Base-by-base conservation (phyloP, 2,113 vertebrate genomes). In the Diglossa brunneiventris region DNA sequence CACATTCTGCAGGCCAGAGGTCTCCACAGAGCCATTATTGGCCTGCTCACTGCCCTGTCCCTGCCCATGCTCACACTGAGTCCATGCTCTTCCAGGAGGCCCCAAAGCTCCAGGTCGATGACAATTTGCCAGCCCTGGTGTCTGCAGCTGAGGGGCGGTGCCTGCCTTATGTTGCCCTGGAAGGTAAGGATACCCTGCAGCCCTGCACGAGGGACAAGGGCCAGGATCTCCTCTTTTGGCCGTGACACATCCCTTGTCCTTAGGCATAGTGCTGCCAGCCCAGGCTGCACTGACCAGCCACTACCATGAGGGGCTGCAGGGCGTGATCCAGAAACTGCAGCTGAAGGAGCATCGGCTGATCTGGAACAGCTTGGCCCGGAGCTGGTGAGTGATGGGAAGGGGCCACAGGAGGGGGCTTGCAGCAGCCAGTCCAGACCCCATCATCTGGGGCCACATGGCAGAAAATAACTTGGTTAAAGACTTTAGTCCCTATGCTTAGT, bases 261-360 rank as follows among this genome's bases (percentile, higher is more conserved):
- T 79, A 99, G 99, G 99, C 52, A 88, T 97, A 42, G 98, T 99
- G 81, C 97, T 98, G 75, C 97, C 99, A 17, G 94, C 97, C 9
- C 97, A 96, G 6, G 97, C 98, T 70, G 95, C 96, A 14, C 95
- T 99, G 52, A 97, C 85, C 35, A 99, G 99, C 95, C 97, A 98
- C 46, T 98, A 98, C 94, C 97, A 99, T 66, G 95, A 95, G 53
- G 98, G 98, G 79, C 96, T 98, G 68, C 93, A 97, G n/a, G 99
- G 98, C 0, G 99, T 99, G 80, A 97, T 99, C 69, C 99, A 99
- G 96, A 98, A 97, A 75, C 97, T 98, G 70, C 95, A 98, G n/a
- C 94, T 99, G 72, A 98, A 93, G 37, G 98, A 99, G 72, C 98
- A 99, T 95, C 98, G 98, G 49, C 97, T 99, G 67, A 95, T 99